A percentile compares a stretch with the other conserved stretches of the same genome.
These are phyloP conservation scores for Bubalus kerabau DNA, from an alignment of 2,113 vertebrate genomes.

Conservation along the genomic window DNA sequence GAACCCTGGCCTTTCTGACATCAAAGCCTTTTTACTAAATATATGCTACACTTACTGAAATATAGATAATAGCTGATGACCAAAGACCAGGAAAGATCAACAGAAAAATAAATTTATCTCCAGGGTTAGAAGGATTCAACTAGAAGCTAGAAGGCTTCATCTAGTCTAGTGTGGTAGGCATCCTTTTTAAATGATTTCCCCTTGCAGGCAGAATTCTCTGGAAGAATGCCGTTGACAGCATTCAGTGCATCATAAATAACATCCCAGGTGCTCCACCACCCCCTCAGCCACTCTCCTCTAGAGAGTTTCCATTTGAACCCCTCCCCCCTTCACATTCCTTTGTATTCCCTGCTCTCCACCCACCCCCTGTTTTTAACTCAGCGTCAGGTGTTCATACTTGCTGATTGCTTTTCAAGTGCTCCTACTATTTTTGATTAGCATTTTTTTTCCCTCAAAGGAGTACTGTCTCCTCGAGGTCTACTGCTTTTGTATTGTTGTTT, in stretches of 20 bases:
- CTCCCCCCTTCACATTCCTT: background rate
- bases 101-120: slow-evolving; percentile 21
- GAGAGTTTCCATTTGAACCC: background rate
- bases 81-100: slow-evolving; percentile 6
- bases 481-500: background rate
- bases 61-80: background rate
- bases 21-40: background rate
- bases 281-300: background rate
- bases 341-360: background rate
- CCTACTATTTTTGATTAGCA: background rate
- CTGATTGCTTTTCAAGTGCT: background rate
- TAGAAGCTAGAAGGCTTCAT: slow-evolving; percentile 20
- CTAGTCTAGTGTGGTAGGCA: background rate
- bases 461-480: background rate
- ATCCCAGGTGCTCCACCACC: slow-evolving; percentile 25
- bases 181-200: slow-evolving; percentile 54
- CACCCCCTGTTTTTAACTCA: background rate
- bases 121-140: slow-evolving; percentile 26
- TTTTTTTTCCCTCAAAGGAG: background rate
- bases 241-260: slow-evolving; percentile 53
- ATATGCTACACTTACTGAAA: background rate
- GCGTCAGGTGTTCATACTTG: background rate
- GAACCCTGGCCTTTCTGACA: background rate
- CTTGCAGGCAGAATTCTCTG: slow-evolving; percentile 28
- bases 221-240: slow-evolving; percentile 51